phyloP scores from a whole-genome alignment of 2,113 vertebrate species.

The Syngnathus scovelli region DNA sequence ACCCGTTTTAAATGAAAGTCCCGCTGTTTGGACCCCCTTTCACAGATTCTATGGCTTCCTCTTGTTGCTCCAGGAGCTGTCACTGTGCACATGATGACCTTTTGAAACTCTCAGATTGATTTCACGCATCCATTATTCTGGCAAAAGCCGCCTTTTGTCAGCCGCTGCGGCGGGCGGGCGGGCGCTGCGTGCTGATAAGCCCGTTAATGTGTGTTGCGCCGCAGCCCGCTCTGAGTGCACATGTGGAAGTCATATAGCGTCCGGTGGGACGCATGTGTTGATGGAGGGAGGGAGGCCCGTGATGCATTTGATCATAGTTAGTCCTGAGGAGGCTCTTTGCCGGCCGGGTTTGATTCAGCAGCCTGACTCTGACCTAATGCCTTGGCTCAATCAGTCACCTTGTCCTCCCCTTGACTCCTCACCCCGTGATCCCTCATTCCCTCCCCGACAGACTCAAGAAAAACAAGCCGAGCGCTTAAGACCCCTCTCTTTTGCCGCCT shows the following conservation, averaged over 20 bases:
- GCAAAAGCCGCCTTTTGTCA: slow-evolving; percentile 51
- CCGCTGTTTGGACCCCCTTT: slow-evolving; percentile 38
- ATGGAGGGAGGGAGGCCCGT: slow-evolving; percentile 44
- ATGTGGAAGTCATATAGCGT: slow-evolving; percentile 63
- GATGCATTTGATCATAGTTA: slow-evolving; percentile 65
- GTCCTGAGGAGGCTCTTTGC: slow-evolving; percentile 47
- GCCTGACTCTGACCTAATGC: slow-evolving; percentile 64
- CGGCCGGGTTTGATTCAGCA: slow-evolving; percentile 60
- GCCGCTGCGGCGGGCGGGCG: slow-evolving; percentile 20
- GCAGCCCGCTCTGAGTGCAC: slow-evolving; percentile 33
- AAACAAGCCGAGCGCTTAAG: slow-evolving; percentile 54
- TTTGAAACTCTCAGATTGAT: slow-evolving; percentile 64
- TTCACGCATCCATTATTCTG: slow-evolving; percentile 60
- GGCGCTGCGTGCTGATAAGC: slow-evolving; percentile 54
- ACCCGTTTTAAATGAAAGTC: slow-evolving; percentile 55
- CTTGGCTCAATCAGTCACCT: slow-evolving; percentile 69
- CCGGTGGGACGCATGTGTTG: slow-evolving; percentile 64
- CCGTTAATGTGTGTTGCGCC: slow-evolving; percentile 39
- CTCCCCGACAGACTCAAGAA: slow-evolving; percentile 56
- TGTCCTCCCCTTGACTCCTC: slow-evolving; percentile 73
- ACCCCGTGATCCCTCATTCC: slow-evolving; percentile 58
- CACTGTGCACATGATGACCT: slow-evolving; percentile 55
- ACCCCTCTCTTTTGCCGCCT: slow-evolving; percentile 29
- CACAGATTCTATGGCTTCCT: slow-evolving; percentile 39
- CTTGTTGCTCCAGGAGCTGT: slow-evolving; percentile 31